Evolutionary conservation across 2,797 vertebrate genomes (phyloP), one percentile per base, ranked within the genome.

Genomic region (Falco berigora): DNA sequence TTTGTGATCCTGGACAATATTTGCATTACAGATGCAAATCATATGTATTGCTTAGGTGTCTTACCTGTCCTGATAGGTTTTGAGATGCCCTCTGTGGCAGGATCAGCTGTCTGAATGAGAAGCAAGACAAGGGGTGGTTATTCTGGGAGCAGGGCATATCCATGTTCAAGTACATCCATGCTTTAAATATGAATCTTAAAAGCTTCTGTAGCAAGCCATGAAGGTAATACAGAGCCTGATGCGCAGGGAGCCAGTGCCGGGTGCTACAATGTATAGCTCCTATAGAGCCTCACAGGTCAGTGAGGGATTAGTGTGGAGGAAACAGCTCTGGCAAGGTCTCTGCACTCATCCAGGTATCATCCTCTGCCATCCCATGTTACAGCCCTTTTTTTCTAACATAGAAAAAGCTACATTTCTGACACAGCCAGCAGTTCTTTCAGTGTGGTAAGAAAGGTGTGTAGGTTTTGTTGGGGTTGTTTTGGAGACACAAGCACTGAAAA

Each of bases 11-110:
- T 25, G 56, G 52, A 46, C 42, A 82, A 32, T 63, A 86, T 80
- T 64, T 83, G 36, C 40, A 19, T 44, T 75, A 16, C 9, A 66
- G 47, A 50, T 9, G n/a, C 38, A 62, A 79, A 44, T 11, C 14
- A 13, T 9, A 13, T 10, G 7, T 8, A 14, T 25, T 52, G 9
- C 44, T 88, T 28, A n/a, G 11, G 34, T n/a, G 15, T 34, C 93
- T 94, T 95, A 97, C 96, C 96, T 59, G 47, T 94, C 28, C 40
- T 95, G 82, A 94, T 72, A 27, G 73, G 79, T 38, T 91, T 88
- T 66, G 76, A 75, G 3, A 86, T 59, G 55, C 69, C 90, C 12
- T 94, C 91, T 3, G 6, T 12, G n/a, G 66, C 90, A 76, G 90
- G 83, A 82, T 86, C 59, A 76, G 67, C 47, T 59, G 28, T 52